phyloP scores from a whole-genome alignment of 2,113 vertebrate species.

The Chrysochloris asiatica region DNA sequence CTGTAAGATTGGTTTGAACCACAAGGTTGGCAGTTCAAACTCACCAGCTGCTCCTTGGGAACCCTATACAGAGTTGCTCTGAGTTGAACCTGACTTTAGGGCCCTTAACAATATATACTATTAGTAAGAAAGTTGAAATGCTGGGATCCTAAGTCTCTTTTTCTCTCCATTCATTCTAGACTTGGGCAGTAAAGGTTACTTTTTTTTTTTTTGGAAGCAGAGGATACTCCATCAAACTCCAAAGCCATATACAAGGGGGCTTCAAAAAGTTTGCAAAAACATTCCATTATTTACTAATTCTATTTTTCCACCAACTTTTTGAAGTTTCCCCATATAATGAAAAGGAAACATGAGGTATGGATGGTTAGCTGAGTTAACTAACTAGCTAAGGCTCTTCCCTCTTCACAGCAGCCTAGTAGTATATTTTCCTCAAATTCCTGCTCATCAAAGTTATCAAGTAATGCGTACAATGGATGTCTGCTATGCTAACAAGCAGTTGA shows the following conservation, averaged over 20 bases:
- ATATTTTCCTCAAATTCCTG: not conserved
- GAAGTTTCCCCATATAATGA: not conserved
- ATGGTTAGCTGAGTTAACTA: not conserved
- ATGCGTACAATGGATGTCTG: not conserved
- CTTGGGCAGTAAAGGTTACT: not conserved
- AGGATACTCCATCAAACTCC: not conserved
- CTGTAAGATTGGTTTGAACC: too few relatives aligned
- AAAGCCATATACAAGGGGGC: not conserved
- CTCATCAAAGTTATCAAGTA: not conserved
- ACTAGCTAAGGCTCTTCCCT: not conserved
- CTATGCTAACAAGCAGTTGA: not conserved
- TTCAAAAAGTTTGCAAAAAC: too few relatives aligned
- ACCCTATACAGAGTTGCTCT: too few relatives aligned
- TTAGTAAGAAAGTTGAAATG: not conserved
- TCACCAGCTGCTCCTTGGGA: too few relatives aligned
- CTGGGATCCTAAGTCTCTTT: slow-evolving; percentile 1
- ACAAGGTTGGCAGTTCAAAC: too few relatives aligned
- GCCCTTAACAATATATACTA: too few relatives aligned
- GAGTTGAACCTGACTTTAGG: too few relatives aligned
- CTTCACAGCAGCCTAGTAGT: not conserved
- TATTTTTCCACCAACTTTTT: too few relatives aligned
- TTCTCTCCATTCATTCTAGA: not conserved
- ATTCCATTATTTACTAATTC: too few relatives aligned
- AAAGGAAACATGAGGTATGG: not conserved
- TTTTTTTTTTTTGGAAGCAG: not conserved